These are phyloP conservation scores for Plecotus auritus DNA, from an alignment of 2,113 vertebrate species.

Conservation along the genomic window DNA sequence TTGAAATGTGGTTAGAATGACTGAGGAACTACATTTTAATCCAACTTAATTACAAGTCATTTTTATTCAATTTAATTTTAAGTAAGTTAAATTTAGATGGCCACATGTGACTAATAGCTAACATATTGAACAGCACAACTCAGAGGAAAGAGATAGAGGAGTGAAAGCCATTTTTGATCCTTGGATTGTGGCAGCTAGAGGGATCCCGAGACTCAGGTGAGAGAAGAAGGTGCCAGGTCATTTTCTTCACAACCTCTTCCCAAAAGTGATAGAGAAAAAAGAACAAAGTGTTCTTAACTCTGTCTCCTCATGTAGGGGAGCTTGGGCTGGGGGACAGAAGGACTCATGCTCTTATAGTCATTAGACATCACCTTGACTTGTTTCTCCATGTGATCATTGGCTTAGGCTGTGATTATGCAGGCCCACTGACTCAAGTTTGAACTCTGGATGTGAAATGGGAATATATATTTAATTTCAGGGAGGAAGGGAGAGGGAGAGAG, in stretches of 20 bases:
- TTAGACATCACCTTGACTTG: not conserved
- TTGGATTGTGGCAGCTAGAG: not conserved
- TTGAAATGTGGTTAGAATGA: not conserved
- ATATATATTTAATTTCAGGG: too few relatives aligned
- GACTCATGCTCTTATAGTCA: not conserved
- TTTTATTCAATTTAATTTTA: not conserved
- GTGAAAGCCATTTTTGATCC: not conserved
- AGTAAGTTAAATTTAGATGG: not conserved
- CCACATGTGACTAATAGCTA: not conserved
- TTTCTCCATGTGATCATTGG: not conserved
- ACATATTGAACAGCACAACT: not conserved
- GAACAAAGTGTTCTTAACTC: not conserved
- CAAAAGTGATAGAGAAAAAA: not conserved
- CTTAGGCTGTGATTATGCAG: not conserved
- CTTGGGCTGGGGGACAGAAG: not conserved
- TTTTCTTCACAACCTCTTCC: not conserved
- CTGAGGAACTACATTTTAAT: slow-evolving; percentile 17
- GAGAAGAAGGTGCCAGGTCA: not conserved
- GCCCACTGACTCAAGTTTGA: not conserved
- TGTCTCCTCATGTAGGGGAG: not conserved
- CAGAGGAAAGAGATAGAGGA: not conserved
- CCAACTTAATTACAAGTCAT: not conserved
- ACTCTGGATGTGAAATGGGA: not conserved
- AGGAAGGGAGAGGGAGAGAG: too few relatives aligned
- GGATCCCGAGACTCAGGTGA: not conserved